Evolutionary conservation across 2,113 vertebrate genomes (phyloP).

Genomic region (Acrocephalus kingi): DNA sequence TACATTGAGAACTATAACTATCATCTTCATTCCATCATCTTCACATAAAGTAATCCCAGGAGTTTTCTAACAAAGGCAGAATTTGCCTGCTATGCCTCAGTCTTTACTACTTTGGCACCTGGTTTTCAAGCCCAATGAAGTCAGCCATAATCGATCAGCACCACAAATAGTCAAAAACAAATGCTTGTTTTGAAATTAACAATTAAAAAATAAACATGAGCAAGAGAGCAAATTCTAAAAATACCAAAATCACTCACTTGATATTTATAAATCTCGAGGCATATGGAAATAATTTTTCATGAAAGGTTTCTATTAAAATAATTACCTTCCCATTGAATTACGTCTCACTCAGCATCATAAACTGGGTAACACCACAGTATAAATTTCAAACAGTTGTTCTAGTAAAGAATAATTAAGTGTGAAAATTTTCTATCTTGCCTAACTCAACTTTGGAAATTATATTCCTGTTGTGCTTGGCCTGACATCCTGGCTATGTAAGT

Average conservation of each 20-base stretch:
- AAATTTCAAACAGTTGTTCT: conserved; percentile 57
- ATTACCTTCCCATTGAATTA: conserved; percentile 48
- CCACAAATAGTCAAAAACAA: not conserved
- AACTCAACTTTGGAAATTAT: conserved; percentile 22
- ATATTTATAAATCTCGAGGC: not conserved
- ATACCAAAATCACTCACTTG: not conserved
- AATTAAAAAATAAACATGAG: not conserved
- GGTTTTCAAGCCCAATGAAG: not conserved
- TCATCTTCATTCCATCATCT: not conserved
- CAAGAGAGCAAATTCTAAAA: not conserved
- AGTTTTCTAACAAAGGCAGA: not conserved
- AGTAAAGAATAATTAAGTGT: conserved; percentile 54
- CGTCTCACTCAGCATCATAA: conserved; percentile 24
- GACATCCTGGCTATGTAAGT: conserved; percentile 10
- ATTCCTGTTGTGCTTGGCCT: conserved; percentile 55
- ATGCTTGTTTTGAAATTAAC: not conserved
- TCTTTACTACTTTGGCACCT: not conserved
- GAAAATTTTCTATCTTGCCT: conserved; percentile 46
- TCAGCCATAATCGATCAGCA: not conserved
- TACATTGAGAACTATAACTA: not conserved
- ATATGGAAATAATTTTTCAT: conserved; percentile 15
- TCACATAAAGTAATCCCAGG: not conserved
- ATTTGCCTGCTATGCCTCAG: not conserved
- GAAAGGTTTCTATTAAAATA: conserved; percentile 48
- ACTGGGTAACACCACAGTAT: conserved; percentile 37